Base-by-base conservation (phyloP, 1,140 invertebrate species). In the Agrilus planipennis region DNA sequence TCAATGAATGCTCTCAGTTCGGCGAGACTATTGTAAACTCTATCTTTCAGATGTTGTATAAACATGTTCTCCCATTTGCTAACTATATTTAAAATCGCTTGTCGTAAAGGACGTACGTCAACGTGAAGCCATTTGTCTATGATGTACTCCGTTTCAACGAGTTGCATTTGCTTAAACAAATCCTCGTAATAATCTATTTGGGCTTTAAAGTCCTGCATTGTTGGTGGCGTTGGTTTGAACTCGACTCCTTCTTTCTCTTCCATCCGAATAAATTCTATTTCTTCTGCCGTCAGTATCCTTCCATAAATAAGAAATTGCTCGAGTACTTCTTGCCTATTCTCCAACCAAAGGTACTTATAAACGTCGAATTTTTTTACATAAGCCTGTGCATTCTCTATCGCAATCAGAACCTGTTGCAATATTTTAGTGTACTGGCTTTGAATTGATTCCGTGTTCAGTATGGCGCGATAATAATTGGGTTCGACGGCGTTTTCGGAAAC, bases 11-110 rank as follows among this genome's bases (percentile, higher is more conserved):
- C 61, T 48, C 76, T 70, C 4, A 78, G 50, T 25, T 76, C 72
- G 41, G 72, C 60, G 20, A 71, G 43, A 42, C 61, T 63, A 6
- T 69, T 81, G n/a, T 84, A 89, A 0, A 93, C 89, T 53, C 84
- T 81, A 57, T 89, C 79, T 35, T 92, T 84, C 4, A 96, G 70
- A 71, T 95, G 85, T 56, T 90, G 79, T 62, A 96, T 95, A 62
- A 93, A 95, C 80, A 93, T 88, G 50, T 84, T 84, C 9, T 87
- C 87, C 92, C 92, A 96, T 64, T 88, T 88, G 53, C 89, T 81
- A 34, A 91, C 81, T 15, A 79, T 87, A 58, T 92, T 91, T 23
- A 96, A 68, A 16, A 96, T 72, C 32, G 84, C 81, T 63, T 93
- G 87, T 44, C 88, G 81, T 60, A 95, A 90, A 44, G 89, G 89